phyloP scores from a whole-genome alignment of 2,113 vertebrate genomes.

The Eretmochelys imbricata region DNA sequence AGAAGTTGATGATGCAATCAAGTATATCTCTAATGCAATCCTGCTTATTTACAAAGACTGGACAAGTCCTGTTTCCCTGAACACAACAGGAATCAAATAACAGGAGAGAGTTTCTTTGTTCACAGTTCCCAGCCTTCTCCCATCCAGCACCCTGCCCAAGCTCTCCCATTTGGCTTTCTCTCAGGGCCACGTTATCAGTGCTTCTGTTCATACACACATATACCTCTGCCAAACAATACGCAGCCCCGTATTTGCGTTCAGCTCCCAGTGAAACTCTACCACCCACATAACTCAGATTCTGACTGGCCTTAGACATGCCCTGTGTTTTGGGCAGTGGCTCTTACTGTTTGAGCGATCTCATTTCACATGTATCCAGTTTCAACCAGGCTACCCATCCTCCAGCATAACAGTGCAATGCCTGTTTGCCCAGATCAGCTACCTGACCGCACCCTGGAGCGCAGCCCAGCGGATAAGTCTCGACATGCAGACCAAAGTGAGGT shows the following conservation, averaged over 20 bases:
- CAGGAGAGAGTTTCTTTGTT: neutral
- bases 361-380: too few relatives aligned
- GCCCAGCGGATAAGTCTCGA: too few relatives aligned
- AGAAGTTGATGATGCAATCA: too few relatives aligned
- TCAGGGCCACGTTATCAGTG: neutral
- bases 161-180: neutral
- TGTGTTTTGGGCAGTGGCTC: neutral
- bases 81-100: neutral
- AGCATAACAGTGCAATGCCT: neutral
- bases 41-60: neutral
- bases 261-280: neutral
- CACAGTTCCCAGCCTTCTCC: neutral
- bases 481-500: too few relatives aligned
- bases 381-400: too few relatives aligned
- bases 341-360: too few relatives aligned
- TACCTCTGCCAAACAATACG: neutral
- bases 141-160: neutral
- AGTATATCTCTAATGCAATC: neutral
- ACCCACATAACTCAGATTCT: too few relatives aligned
- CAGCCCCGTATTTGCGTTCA: too few relatives aligned
- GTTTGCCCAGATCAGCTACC: too few relatives aligned
- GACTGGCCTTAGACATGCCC: too few relatives aligned
- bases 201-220: neutral
- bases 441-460: too few relatives aligned
- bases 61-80: neutral